Evolutionary conservation across 2,888 invertebrate genomes (phyloP), one percentile per base, ranked within the genome.

Genomic region (Pterostichus madidus): DNA sequence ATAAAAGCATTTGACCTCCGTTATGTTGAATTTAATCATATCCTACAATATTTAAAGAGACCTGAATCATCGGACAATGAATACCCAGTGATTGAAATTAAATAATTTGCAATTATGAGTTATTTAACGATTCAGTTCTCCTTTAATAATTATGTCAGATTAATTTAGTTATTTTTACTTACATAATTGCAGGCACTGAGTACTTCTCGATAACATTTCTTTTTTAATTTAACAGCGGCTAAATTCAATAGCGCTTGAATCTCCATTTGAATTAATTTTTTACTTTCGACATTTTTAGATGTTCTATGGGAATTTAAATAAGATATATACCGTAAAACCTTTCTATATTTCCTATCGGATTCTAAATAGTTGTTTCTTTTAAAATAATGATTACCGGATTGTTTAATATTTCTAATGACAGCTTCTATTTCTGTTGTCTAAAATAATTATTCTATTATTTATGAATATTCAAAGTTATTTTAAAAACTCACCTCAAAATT

Each of bases 291-390:
- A 85, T 88, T 80, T 86, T 88, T 78, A 32, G 86, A 80, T 73
- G 87, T 88, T 32, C 84, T 39, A 24, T 64, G 46, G 7, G 68
- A 61, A 68, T 83, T 84, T 85, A 89, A 89, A 91, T 91, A 92
- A 6, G 92, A 90, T 80, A 94, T 91, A 88, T 95, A 97, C 77
- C 96, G 92, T 84, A 95, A 90, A 24, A 95, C 94, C 90, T 97
- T 97, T 84, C 92, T 92, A 89, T 97, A 97, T 88, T 97, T 97
- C 84, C 94, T 91, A 44, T 92, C 92, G 0, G 97, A 95, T 46
- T 92, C 92, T 10, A 91, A 87, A 89, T 92, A 95, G 81, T 93
- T 91, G 13, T 92, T 91, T 77, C 91, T 90, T 6, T 91, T 90
- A 88, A 93, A 97, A 86, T 91, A 93, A 80, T 90, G 86, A 90